Conservation (phyloP, 2,113 vertebrate species). For the Urocolius indicus region DNA sequence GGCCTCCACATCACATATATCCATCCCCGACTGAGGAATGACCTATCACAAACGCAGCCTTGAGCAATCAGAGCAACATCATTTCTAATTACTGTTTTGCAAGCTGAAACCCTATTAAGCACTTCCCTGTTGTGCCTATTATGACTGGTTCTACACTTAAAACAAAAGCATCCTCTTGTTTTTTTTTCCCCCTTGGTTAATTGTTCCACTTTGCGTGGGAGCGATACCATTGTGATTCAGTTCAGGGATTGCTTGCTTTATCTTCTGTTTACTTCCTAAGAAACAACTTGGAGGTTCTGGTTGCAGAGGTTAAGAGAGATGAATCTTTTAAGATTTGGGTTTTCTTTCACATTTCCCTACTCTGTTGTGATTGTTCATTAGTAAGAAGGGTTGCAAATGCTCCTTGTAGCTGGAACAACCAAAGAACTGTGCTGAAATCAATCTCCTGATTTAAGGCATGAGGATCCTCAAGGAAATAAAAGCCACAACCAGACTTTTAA, state of each 20-base stretch:
- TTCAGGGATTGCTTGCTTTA: neutral
- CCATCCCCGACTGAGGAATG: constrained; percentile 25
- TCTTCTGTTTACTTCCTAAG: neutral
- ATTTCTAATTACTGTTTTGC: constrained; percentile 69
- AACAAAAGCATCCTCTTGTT: constrained; percentile 38
- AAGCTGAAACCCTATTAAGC: constrained; percentile 67
- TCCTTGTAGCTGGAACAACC: neutral
- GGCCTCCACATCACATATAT: constrained; percentile 43
- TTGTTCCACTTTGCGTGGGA: neutral
- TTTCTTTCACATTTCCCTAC: no score
- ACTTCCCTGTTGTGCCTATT: constrained; percentile 57
- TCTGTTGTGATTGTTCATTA: no score
- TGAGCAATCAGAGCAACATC: constrained; percentile 64
- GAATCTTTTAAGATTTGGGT: neutral
- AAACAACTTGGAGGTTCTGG: neutral
- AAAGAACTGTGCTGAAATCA: neutral
- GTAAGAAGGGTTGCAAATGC: neutral
- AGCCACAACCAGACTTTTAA: neutral
- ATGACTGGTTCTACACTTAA: constrained; percentile 52
- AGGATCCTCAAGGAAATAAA: neutral
- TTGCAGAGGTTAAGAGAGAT: neutral
- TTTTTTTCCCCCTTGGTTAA: neutral
- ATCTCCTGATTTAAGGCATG: neutral
- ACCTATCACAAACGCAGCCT: constrained; percentile 56
- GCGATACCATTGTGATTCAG: neutral